phyloP scores from a whole-genome alignment of 2,113 vertebrate species.

The Mungos mungo region DNA sequence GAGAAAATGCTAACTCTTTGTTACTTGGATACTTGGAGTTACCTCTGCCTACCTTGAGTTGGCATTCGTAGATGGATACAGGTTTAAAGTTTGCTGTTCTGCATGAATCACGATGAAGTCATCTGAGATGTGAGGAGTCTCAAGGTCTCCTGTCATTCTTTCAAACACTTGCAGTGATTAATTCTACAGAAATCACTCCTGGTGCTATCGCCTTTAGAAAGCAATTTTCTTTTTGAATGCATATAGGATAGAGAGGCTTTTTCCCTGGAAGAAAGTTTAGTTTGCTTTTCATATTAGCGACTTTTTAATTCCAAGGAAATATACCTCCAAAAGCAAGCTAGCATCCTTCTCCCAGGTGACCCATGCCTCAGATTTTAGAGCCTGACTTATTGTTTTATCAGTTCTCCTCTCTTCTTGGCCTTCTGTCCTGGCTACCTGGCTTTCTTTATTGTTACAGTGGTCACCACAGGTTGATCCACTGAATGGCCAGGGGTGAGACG shows the following conservation, averaged over 20 bases:
- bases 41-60: background rate
- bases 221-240: constrained; percentile 1
- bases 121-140: background rate
- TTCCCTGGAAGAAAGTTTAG: background rate
- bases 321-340: background rate
- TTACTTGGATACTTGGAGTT: background rate
- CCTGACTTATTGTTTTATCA: background rate
- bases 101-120: background rate
- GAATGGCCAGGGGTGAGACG: background rate
- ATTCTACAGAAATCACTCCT: background rate
- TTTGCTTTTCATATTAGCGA: constrained; percentile 24
- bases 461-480: background rate
- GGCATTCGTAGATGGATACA: background rate
- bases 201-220: background rate
- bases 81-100: background rate
- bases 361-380: background rate
- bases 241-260: background rate
- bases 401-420: background rate
- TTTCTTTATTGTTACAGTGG: background rate
- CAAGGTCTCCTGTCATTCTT: background rate
- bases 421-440: background rate
- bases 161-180: background rate
- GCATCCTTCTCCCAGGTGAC: background rate
- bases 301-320: background rate
- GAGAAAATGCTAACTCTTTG: background rate